Base-by-base conservation (phyloP, 2,888 invertebrate species). In the Monochamus alternatus region DNA sequence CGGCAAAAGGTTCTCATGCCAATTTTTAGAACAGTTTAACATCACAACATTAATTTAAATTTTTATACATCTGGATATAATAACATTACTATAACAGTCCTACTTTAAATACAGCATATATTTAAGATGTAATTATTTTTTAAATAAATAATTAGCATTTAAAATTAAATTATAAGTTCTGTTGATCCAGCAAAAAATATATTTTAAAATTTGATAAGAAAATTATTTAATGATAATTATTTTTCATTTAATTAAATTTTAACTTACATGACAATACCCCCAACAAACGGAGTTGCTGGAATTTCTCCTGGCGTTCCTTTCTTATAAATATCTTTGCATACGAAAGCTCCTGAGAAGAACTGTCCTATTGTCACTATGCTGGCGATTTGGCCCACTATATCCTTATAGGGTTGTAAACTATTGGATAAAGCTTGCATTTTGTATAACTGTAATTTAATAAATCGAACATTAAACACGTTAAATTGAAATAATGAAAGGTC, bases 331-430 rank as follows among this genome's bases (percentile, higher is more conserved):
- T 95, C 94, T 86, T 91, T 93, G 86, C 95, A 93, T 77, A 96
- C 91, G 85, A 94, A 91, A 86, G 91, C 90, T 84, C 96, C 96
- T 44, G 96, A 93, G 85, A 97, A 93, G 90, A 97, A 96, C 87
- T 97, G 96, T 0, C 92, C 92, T 82, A 95, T 93, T 38, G 97
- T 97, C 38, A 95, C 92, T 74, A 94, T 88, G 78, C 94, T 93
- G 52, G 97, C 96, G 69, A 92, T 88, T 73, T 90, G 89, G 58
- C 92, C 95, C 69, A 95, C 92, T 10, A 91, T 75, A 74, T 93
- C 93, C 88, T 94, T 94, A 87, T 94, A 93, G 65, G 93, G 93
- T 86, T 92, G 91, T 73, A 94, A 88, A 51, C 88, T 86, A 74
- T 89, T 85, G 1, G 91, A 89, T 80, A 92, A 75, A 3, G 87